A percentile compares a stretch with the other conserved stretches of the same genome.
phyloP scores from a whole-genome alignment of 2,113 vertebrate species.

The Diglossa brunneiventris region DNA sequence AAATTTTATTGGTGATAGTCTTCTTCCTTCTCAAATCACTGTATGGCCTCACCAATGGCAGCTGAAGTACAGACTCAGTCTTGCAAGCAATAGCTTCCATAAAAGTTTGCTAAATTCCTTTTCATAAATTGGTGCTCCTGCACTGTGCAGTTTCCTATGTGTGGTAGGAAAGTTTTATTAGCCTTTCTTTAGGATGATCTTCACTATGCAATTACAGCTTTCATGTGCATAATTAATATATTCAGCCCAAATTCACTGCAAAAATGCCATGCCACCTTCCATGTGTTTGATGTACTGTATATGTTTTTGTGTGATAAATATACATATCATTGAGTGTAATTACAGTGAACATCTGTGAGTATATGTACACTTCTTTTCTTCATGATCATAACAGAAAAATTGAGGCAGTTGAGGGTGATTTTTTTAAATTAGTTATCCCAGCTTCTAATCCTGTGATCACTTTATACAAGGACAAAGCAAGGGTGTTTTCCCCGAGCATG shows the following conservation, averaged over 20 bases:
- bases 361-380: background rate
- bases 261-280: background rate
- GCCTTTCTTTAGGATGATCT: background rate
- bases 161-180: background rate
- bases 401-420: background rate
- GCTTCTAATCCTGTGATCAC: background rate
- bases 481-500: background rate
- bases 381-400: background rate
- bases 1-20: constrained; percentile 1
- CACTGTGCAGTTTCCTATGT: background rate
- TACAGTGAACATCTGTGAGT: background rate
- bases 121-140: background rate
- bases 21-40: constrained; percentile 7
- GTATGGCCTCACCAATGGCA: background rate
- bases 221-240: background rate
- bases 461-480: background rate
- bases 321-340: background rate
- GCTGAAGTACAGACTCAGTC: background rate
- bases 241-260: background rate
- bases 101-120: constrained; percentile 2
- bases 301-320: background rate
- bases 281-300: background rate
- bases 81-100: background rate
- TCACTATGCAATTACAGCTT: background rate
- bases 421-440: background rate